Conservation (phyloP, 1,140 invertebrate species). For the Mactra quadrangularis region DNA sequence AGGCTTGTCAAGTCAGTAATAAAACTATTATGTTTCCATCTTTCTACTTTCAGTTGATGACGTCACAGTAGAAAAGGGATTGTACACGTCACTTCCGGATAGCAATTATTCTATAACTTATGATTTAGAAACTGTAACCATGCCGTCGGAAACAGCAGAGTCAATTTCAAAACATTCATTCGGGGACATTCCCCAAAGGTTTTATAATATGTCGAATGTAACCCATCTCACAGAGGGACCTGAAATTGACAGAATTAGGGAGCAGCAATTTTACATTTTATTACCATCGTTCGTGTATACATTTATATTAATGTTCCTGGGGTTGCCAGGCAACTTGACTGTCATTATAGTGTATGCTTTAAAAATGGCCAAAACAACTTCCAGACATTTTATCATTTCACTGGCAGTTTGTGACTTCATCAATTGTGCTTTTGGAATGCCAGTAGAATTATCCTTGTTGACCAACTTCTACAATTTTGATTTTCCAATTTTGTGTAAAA, state of each 20-base stretch:
- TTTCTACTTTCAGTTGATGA: too few relatives aligned
- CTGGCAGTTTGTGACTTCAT: conserved; percentile 71
- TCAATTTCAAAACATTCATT: conserved; percentile 14
- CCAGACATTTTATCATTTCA: conserved; percentile 66
- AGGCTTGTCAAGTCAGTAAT: too few relatives aligned
- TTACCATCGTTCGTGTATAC: conserved; percentile 54
- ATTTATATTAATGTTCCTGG: conserved; percentile 56
- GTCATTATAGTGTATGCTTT: conserved; percentile 57
- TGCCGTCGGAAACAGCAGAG: not conserved
- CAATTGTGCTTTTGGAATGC: conserved; percentile 74
- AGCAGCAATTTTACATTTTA: conserved; percentile 32
- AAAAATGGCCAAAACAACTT: conserved; percentile 57
- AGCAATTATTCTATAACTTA: too few relatives aligned
- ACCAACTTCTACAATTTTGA: conserved; percentile 69
- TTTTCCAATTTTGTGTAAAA: conserved; percentile 66
- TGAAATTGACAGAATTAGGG: not conserved
- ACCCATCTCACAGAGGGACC: conserved; percentile 11
- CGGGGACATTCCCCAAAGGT: not conserved
- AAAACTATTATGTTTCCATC: too few relatives aligned
- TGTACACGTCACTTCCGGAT: too few relatives aligned
- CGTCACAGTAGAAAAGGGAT: too few relatives aligned
- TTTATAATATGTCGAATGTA: conserved; percentile 6
- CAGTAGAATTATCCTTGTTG: conserved; percentile 69
- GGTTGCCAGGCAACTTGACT: conserved; percentile 58
- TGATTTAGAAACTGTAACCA: not conserved